Percentiles rank a stretch among this genome's conserved stretches.
These are phyloP conservation scores for Luscinia megarhynchos DNA, from an alignment of 2,797 vertebrate genomes.

Conservation along the genomic window DNA sequence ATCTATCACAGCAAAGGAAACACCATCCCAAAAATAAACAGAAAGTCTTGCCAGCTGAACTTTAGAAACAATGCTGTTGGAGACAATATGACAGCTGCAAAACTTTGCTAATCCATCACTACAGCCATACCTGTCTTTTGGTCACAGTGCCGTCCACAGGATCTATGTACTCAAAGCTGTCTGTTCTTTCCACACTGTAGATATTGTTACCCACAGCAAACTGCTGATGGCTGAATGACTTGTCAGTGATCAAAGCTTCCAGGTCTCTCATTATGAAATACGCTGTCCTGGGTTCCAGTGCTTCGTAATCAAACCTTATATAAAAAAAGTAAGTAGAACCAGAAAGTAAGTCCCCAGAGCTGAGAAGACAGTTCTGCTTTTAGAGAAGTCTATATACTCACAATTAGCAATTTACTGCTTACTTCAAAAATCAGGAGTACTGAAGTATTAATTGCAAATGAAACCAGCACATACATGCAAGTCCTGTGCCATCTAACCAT, in stretches of 20 bases:
- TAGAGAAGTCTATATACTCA: neutral
- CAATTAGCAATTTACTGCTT: neutral
- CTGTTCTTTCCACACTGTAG: slow-evolving; percentile 92
- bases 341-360: neutral
- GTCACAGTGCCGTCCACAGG: slow-evolving; percentile 95
- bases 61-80: neutral
- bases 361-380: neutral
- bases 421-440: neutral
- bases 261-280: slow-evolving; percentile 96
- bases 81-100: neutral
- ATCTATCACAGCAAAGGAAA: neutral
- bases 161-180: slow-evolving; percentile 97
- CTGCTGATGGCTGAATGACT: slow-evolving; percentile 92
- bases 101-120: neutral
- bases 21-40: neutral
- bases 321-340: neutral
- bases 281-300: slow-evolving; percentile 89
- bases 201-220: slow-evolving; percentile 92
- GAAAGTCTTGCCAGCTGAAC: neutral
- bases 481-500: neutral
- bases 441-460: neutral
- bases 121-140: slow-evolving; percentile 91
- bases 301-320: slow-evolving; percentile 96
- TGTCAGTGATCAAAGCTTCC: slow-evolving; percentile 90
- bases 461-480: neutral